These are phyloP conservation scores for Canis aureus DNA, from an alignment of 2,113 vertebrate genomes.

Conservation along the genomic window DNA sequence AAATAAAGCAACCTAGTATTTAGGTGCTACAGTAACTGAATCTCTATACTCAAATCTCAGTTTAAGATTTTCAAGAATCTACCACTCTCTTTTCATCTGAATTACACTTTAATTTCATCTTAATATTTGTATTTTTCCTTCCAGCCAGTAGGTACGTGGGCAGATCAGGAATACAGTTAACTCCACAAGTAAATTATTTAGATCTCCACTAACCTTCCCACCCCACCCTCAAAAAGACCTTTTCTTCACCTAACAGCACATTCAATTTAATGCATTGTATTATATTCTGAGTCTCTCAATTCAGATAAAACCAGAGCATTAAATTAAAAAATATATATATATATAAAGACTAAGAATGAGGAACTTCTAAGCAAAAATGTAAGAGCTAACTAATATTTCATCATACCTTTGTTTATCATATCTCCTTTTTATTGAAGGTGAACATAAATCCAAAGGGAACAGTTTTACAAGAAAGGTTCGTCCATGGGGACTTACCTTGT, in stretches of 20 bases:
- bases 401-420: slow-evolving; percentile 81
- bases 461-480: slow-evolving; percentile 80
- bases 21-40: slow-evolving; percentile 2
- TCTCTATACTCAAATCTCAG: slow-evolving; percentile 38
- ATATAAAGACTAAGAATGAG: slow-evolving; percentile 24
- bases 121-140: slow-evolving; percentile 67
- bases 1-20: neutral
- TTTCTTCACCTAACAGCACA: slow-evolving; percentile 59
- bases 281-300: slow-evolving; percentile 35
- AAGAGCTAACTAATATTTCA: slow-evolving; percentile 80
- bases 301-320: slow-evolving; percentile 12
- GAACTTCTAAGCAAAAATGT: slow-evolving; percentile 66
- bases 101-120: neutral
- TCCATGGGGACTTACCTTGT: slow-evolving; percentile 70
- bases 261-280: slow-evolving; percentile 14
- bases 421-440: slow-evolving; percentile 73
- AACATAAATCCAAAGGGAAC: slow-evolving; percentile 82
- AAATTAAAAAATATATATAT: neutral
- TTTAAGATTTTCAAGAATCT: slow-evolving; percentile 34
- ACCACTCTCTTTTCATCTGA: neutral
- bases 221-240: neutral
- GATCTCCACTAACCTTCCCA: neutral
- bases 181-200: slow-evolving; percentile 56
- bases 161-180: slow-evolving; percentile 34
- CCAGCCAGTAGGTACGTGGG: neutral